Conservation (phyloP, 1,140 invertebrate genomes). For the Brachionus koreanus region DNA sequence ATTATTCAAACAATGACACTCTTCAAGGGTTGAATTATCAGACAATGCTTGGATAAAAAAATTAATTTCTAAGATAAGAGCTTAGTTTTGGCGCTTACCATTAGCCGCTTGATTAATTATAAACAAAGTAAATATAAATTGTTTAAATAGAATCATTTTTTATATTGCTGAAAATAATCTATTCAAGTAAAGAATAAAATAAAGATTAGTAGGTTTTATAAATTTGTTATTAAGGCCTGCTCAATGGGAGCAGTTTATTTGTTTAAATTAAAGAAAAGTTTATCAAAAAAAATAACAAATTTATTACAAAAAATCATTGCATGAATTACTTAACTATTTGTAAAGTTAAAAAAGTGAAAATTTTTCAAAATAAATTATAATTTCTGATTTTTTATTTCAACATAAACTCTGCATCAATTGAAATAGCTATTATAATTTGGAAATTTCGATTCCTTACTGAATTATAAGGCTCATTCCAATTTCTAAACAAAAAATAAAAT, state of each 20-base stretch:
- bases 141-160: neutral
- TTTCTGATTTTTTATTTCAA: neutral
- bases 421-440: neutral
- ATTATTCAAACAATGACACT: neutral
- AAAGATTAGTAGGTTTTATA: no score
- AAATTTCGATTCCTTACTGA: neutral
- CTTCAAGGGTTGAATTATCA: neutral
- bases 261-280: neutral
- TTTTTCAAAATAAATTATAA: neutral
- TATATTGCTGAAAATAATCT: neutral
- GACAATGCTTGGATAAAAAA: neutral
- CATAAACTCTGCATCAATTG: neutral
- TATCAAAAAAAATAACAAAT: neutral
- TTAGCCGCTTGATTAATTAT: neutral
- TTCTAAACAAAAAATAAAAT: neutral
- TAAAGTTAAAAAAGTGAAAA: slow-evolving; percentile 10
- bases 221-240: neutral
- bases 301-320: neutral
- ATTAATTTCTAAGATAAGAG: neutral
- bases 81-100: neutral
- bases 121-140: neutral
- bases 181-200: no score
- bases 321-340: neutral
- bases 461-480: neutral
- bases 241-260: neutral